Percentiles rank a stretch among this genome's conserved stretches.
Conservation (phyloP, 2,113 vertebrate species). For the Neodon shergylaensis region DNA sequence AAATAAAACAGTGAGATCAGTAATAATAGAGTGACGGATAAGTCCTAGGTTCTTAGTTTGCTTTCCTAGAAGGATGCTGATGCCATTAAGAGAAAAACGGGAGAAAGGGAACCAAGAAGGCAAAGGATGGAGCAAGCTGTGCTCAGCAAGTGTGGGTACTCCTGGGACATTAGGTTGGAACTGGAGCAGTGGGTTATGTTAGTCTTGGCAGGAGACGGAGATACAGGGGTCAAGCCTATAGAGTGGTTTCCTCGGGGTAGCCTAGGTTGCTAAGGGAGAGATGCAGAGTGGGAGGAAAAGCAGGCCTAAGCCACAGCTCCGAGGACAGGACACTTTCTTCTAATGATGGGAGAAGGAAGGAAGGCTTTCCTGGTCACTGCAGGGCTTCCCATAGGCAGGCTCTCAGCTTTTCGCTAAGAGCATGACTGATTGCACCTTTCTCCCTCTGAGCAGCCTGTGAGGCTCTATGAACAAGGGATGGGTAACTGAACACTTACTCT, state of each 20-base stretch:
- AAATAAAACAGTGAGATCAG: not conserved
- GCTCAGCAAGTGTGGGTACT: not conserved
- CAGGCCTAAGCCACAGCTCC: not conserved
- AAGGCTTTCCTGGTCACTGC: not conserved
- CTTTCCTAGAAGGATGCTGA: conserved; percentile 13
- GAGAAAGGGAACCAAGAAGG: not conserved
- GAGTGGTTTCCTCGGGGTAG: not conserved
- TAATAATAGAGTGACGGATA: not conserved
- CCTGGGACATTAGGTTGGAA: not conserved
- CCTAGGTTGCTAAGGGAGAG: not conserved
- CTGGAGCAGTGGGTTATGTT: not conserved
- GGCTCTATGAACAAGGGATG: not conserved
- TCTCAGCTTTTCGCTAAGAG: not conserved
- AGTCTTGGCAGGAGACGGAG: not conserved
- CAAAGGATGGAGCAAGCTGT: not conserved
- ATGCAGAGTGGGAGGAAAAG: not conserved
- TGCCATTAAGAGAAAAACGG: conserved; percentile 13
- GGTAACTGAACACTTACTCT: not conserved
- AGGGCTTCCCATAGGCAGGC: not conserved
- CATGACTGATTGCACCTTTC: not conserved
- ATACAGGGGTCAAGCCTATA: not conserved
- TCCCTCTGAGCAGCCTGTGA: not conserved
- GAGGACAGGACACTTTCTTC: not conserved
- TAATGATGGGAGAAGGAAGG: not conserved
- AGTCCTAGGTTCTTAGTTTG: not conserved